phyloP scores from a whole-genome alignment of 1,140 invertebrate species.

The Potamilus streckersoni region DNA sequence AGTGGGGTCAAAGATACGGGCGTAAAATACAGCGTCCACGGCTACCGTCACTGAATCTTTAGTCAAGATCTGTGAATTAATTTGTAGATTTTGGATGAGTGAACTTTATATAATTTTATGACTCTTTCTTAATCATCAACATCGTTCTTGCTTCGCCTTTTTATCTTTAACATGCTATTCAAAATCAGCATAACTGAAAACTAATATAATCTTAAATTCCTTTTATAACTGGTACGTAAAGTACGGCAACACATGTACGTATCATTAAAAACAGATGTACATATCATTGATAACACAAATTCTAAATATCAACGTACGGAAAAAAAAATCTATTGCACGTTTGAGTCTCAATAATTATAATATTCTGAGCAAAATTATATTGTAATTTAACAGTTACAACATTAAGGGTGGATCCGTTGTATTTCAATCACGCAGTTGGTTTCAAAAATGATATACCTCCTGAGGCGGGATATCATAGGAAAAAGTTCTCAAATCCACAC shows the following conservation, averaged over 20 bases:
- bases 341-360: neutral
- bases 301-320: too few species aligned
- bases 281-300: too few species aligned
- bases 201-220: too few species aligned
- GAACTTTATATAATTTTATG: too few species aligned
- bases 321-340: neutral
- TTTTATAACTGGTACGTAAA: too few species aligned
- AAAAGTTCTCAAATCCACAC: conserved; percentile 82
- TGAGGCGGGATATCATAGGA: conserved; percentile 95
- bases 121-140: too few species aligned
- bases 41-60: conserved; percentile 92
- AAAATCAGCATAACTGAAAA: too few species aligned
- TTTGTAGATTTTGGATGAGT: too few species aligned
- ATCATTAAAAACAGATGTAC: too few species aligned
- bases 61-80: conserved; percentile 79
- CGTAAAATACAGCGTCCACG: conserved; percentile 92
- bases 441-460: conserved; percentile 76
- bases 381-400: neutral
- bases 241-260: too few species aligned
- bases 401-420: neutral
- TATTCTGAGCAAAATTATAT: neutral
- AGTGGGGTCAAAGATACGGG: conserved; percentile 91
- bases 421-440: neutral
- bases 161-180: too few species aligned
- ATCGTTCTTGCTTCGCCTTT: too few species aligned